Conservation (phyloP, 2,888 invertebrate genomes). For the Camptogramma bilineatum region DNA sequence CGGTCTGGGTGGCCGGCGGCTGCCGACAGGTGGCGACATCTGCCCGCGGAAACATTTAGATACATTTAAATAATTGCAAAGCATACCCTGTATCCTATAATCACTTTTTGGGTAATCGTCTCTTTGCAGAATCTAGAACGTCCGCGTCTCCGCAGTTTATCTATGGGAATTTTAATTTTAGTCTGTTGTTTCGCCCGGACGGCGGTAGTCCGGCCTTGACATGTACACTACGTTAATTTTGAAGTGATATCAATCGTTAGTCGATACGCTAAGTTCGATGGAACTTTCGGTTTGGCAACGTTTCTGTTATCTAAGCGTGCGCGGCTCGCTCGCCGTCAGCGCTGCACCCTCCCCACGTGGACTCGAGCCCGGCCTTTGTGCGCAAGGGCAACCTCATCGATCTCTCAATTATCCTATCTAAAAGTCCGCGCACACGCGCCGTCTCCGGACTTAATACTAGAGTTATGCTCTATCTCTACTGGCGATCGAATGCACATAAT, state of each 20-base stretch:
- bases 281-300: conserved; percentile 79
- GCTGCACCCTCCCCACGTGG: conserved; percentile 33
- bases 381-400: conserved; percentile 36
- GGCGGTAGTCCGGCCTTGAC: conserved; percentile 56
- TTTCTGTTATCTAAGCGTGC: conserved; percentile 71
- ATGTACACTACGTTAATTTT: conserved; percentile 75
- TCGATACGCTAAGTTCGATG: conserved; percentile 76
- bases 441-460: conserved; percentile 31
- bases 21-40: conserved; percentile 68
- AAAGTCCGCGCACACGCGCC: conserved; percentile 45
- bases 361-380: conserved; percentile 44
- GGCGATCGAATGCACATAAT: conserved; percentile 37
- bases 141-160: conserved; percentile 78
- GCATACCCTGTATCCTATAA: conserved; percentile 97
- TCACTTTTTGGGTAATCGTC: conserved; percentile 89
- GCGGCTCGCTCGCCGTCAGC: conserved; percentile 38
- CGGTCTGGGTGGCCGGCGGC: conserved; percentile 48
- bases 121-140: conserved; percentile 78
- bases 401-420: conserved; percentile 43
- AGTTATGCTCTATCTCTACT: conserved; percentile 39
- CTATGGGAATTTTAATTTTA: conserved; percentile 68
- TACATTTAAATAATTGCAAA: conserved; percentile 95
- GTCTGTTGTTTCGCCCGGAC: conserved; percentile 70
- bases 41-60: conserved; percentile 85
- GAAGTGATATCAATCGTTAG: conserved; percentile 76